These are phyloP conservation scores for Rhinolophus ferrumequinum DNA, from an alignment of 2,113 vertebrate species.

Conservation along the genomic window DNA sequence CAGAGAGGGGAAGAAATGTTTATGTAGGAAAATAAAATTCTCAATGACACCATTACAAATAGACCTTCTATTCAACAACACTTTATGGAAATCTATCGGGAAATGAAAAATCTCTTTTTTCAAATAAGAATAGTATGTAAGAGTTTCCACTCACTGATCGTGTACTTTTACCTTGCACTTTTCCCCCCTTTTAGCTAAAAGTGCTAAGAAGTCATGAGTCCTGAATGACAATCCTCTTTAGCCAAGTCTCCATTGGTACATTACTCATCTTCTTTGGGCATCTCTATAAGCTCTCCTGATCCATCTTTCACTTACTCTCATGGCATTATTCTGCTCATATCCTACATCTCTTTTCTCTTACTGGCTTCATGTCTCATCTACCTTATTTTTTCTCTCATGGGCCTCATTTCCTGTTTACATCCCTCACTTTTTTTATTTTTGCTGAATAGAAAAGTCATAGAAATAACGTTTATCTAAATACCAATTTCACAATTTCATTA, in stretches of 20 bases:
- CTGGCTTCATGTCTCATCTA: not conserved
- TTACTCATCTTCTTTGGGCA: not conserved
- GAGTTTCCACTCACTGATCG: not conserved
- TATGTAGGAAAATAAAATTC: slow-evolving; percentile 42
- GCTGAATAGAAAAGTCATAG: not conserved
- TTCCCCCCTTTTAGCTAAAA: not conserved
- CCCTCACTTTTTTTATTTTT: not conserved
- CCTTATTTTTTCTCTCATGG: slow-evolving; percentile 13
- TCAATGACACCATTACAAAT: not conserved
- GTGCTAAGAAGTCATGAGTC: not conserved
- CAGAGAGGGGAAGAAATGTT: not conserved
- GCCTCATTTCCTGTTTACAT: not conserved
- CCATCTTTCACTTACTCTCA: not conserved
- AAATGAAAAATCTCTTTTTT: slow-evolving; percentile 47
- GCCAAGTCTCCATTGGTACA: not conserved
- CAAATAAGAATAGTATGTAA: not conserved
- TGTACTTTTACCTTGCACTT: slow-evolving; percentile 42
- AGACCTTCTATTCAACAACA: not conserved
- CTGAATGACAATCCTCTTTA: not conserved
- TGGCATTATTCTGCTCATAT: slow-evolving; percentile 44
- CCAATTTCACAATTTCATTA: slow-evolving; percentile 23
- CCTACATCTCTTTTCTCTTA: slow-evolving; percentile 28
- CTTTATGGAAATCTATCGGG: not conserved
- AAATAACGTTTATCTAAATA: slow-evolving; percentile 19
- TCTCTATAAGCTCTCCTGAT: not conserved